Conservation (phyloP, 2,113 vertebrate species). For the Notothenia rossii region DNA sequence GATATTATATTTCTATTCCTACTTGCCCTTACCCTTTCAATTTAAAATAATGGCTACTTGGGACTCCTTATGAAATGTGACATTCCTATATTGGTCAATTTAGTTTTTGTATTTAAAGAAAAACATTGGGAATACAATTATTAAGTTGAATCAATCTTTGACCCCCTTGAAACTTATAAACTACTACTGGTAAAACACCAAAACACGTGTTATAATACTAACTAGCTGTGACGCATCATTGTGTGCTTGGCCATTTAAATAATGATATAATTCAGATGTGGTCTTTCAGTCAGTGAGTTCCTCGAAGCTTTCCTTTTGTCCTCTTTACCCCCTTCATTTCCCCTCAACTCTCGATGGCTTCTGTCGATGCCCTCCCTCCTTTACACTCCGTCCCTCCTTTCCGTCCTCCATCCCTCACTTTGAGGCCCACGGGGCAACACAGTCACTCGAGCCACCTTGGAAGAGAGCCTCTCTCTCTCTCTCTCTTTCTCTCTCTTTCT, state of each 20-base stretch:
- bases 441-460: slow-evolving; percentile 54
- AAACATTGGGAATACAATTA: too few species aligned
- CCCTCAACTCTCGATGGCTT: slow-evolving; percentile 27
- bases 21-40: neutral
- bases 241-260: too few species aligned
- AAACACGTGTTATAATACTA: neutral
- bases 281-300: slow-evolving; percentile 7
- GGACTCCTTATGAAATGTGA: too few species aligned
- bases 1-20: neutral
- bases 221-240: neutral
- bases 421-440: slow-evolving; percentile 51
- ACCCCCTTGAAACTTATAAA: too few species aligned
- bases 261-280: neutral
- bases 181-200: neutral
- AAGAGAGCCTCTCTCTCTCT: slow-evolving; percentile 7
- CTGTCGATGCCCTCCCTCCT: slow-evolving; percentile 36
- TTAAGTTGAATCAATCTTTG: too few species aligned
- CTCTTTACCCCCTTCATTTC: neutral
- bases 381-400: slow-evolving; percentile 39
- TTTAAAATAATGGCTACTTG: too few species aligned
- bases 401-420: slow-evolving; percentile 44
- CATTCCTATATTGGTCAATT: too few species aligned
- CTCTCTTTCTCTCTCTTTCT: slow-evolving; percentile 10
- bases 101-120: too few species aligned
- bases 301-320: neutral